Evolutionary conservation across 2,113 vertebrate genomes (phyloP), one percentile per base, ranked within the genome.

Genomic region (Neopipo cinnamomea): DNA sequence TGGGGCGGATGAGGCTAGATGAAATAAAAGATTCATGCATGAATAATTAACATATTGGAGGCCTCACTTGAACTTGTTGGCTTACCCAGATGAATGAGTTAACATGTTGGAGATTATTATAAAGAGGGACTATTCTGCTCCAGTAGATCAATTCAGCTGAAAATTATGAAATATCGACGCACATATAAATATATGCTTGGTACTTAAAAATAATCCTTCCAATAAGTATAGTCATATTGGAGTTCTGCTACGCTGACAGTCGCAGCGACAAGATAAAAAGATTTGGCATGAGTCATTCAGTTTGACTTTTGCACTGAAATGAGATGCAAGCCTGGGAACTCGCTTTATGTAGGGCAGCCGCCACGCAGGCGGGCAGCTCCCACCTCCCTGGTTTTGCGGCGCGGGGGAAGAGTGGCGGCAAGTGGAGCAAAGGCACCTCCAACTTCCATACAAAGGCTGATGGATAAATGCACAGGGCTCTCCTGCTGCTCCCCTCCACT

Each of bases 31-130:
- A 95, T 96, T 91, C 94, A 65, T 86, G 94, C 91, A 94, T 97
- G 96, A 97, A 97, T 97, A 97, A 97, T 97, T 97, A 97, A 97
- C 96, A 93, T 96, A 96, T 95, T 95, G 90, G 95, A 97, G 95
- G 93, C 95, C 95, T 96, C 93, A 88, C 96, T 95, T 96, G 92
- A 96, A 95, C 96, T 96, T 96, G 93, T 72, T 93, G 96, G 93
- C 83, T 91, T 91, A 92, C 88, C 86, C 93, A 95, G 95, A 96
- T 81, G 92, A 97, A 96, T 95, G 93, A 96, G 86, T 92, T 96
- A 96, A 96, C 93, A 87, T 81, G 85, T 79, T 89, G 91, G 79
- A 94, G 89, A 94, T 91, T 91, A 95, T 95, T 91, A 94, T 95
- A 85, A 96, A 94, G 71, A 91, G 87, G 88, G 92, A 92, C 90